These are phyloP conservation scores for Jordanella pulchra DNA, from an alignment of 2,797 vertebrate genomes.

Conservation along the genomic window DNA sequence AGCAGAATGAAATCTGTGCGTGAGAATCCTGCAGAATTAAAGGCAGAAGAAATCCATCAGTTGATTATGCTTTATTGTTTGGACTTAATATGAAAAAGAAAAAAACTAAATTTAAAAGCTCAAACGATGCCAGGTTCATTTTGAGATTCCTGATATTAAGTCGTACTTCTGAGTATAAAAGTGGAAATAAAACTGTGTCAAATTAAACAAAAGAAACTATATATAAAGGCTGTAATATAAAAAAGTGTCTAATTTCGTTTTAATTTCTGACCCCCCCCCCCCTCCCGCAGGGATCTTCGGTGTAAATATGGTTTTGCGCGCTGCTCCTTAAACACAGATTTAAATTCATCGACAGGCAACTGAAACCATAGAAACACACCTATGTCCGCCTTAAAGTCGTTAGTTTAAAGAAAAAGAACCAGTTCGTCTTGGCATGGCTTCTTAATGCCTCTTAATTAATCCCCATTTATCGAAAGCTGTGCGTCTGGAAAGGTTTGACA, in stretches of 20 bases:
- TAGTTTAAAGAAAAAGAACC: neutral
- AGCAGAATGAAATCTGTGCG: neutral
- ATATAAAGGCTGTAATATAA: neutral
- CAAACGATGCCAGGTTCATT: neutral
- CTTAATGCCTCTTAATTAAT: neutral
- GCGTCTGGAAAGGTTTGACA: conserved; percentile 2
- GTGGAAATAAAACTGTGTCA: neutral
- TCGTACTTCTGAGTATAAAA: neutral
- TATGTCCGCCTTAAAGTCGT: neutral
- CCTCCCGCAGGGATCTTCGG: neutral
- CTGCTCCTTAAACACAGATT: neutral
- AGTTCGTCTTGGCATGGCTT: conserved; percentile 6
- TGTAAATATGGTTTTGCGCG: neutral
- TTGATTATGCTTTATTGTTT: neutral
- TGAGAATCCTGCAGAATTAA: conserved; percentile 2
- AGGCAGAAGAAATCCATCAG: neutral
- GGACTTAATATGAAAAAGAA: neutral
- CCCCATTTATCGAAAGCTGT: neutral
- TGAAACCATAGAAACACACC: conserved; percentile 12
- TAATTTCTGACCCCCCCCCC: no score
- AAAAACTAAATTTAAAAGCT: neutral
- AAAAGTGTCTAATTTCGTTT: neutral
- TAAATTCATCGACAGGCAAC: conserved; percentile 2
- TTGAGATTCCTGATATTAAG: neutral
- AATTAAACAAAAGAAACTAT: neutral